Evolutionary conservation across 2,888 invertebrate genomes (phyloP), one percentile per base, ranked within the genome.

Genomic region (Eristalinus sepulchralis): DNA sequence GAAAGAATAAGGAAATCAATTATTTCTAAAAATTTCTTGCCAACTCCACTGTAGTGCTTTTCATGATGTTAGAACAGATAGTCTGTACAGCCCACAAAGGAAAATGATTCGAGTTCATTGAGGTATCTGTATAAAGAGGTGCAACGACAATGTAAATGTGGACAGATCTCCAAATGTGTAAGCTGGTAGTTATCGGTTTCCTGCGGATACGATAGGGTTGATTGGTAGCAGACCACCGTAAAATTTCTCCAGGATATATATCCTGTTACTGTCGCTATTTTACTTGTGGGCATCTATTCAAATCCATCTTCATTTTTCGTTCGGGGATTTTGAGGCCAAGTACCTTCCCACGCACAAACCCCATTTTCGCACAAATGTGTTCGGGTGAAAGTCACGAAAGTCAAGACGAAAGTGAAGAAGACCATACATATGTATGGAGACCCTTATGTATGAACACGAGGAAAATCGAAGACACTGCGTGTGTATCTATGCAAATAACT

Each of bases 201-300:
- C 13, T 5, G n/a, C 39, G 39, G 39, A 39, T n/a, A n/a, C 4
- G 39, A n/a, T 13, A 6, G 39, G n/a, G n/a, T 39, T n/a, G n/a
- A n/a, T 5, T 39, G 39, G 39, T 13, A 39, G 39, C n/a, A 13
- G 6, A 39, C n/a, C n/a, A n/a, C n/a, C 39, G 4, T n/a, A n/a
- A n/a, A 39, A n/a, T 39, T 13, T 39, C 13, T 39, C 39, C 39
- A 1, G n/a, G n/a, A n/a, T n/a, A n/a, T 36, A 13, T 36, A 13
- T n/a, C 5, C 39, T 39, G 39, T 39, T 39, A 39, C n/a, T 39
- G 39, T n/a, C n/a, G 6, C 39, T n/a, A n/a, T 39, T 39, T 31
- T 4, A 67, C 66, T 67, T 39, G 6, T 20, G 47, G 75, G 39
- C 59, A 67, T 66, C 39, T 67, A 68, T 68, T 77, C 53, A 62